Evolutionary conservation across 2,113 vertebrate species (phyloP).

Genomic region (Tauraco erythrolophus): DNA sequence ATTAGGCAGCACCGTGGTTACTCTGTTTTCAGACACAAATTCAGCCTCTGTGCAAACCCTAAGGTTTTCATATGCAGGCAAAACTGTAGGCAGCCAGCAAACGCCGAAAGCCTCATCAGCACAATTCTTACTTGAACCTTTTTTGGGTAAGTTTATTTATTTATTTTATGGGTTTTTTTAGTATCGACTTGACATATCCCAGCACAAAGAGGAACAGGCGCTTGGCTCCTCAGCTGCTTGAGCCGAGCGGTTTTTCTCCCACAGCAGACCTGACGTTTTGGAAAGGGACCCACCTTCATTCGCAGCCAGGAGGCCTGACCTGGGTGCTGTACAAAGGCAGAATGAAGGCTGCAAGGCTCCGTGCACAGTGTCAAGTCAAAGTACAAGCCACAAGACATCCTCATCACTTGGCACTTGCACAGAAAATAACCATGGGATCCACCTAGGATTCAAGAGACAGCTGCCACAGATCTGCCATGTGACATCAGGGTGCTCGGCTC

Average conservation of each 20-base stretch:
- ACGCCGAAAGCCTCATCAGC: neutral
- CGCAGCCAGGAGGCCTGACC: neutral
- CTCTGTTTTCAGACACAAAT: neutral
- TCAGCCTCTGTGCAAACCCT: neutral
- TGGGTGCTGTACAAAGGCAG: neutral
- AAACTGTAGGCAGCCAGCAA: neutral
- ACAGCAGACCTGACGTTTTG: neutral
- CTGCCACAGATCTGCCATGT: neutral
- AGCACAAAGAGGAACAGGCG: neutral
- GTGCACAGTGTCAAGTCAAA: neutral
- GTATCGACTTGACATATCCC: neutral
- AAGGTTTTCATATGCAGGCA: neutral
- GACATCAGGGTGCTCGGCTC: neutral
- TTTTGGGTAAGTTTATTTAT: neutral
- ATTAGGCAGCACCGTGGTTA: neutral
- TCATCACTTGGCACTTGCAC: neutral
- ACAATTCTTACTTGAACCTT: neutral
- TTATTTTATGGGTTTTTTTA: too few species aligned
- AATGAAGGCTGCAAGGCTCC: neutral
- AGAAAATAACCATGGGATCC: neutral
- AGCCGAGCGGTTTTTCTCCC: neutral
- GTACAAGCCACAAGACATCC: neutral
- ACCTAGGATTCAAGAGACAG: neutral
- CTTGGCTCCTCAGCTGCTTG: neutral
- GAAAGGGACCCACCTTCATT: neutral